Evolutionary conservation across 2,888 invertebrate genomes (phyloP).

Genomic region (Drosophila tripunctata): DNA sequence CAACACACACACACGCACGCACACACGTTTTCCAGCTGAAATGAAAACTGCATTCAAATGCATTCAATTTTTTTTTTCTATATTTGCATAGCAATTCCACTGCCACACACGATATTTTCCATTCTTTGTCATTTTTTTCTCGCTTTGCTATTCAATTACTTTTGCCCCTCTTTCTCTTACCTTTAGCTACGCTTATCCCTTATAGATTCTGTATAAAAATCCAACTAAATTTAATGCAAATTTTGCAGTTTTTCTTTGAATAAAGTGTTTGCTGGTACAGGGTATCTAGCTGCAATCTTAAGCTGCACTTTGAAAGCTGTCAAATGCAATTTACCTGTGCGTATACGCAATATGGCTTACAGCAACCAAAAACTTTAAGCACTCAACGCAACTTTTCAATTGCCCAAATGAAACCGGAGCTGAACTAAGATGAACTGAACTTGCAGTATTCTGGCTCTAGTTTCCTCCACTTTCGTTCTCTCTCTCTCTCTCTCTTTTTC

Average conservation of each 20-base stretch:
- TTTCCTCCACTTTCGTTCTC: too few species aligned
- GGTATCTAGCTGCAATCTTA: constrained; percentile 3
- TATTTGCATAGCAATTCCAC: constrained; percentile 61
- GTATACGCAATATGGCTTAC: constrained; percentile 48
- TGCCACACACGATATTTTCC: constrained; percentile 14
- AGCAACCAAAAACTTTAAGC: constrained; percentile 37
- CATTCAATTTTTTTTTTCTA: constrained; percentile 32
- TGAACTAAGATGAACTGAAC: constrained; percentile 28
- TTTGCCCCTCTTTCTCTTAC: background rate
- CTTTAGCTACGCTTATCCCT: background rate
- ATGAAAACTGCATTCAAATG: constrained; percentile 54
- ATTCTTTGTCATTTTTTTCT: background rate
- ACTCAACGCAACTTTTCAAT: constrained; percentile 59
- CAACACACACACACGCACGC: background rate
- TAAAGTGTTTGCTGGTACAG: background rate
- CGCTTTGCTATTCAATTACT: constrained; percentile 10
- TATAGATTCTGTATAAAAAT: constrained; percentile 12
- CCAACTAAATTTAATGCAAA: constrained; percentile 48
- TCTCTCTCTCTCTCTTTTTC: background rate
- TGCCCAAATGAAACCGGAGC: constrained; percentile 45
- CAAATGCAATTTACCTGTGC: constrained; percentile 44
- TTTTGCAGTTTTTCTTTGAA: constrained; percentile 19
- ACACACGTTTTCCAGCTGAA: constrained; percentile 7
- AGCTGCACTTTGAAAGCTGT: background rate
- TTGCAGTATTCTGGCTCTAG: background rate